Evolutionary conservation across 2,888 invertebrate genomes (phyloP), one percentile per base, ranked within the genome.

Genomic region (Ypsolopha scabrella): DNA sequence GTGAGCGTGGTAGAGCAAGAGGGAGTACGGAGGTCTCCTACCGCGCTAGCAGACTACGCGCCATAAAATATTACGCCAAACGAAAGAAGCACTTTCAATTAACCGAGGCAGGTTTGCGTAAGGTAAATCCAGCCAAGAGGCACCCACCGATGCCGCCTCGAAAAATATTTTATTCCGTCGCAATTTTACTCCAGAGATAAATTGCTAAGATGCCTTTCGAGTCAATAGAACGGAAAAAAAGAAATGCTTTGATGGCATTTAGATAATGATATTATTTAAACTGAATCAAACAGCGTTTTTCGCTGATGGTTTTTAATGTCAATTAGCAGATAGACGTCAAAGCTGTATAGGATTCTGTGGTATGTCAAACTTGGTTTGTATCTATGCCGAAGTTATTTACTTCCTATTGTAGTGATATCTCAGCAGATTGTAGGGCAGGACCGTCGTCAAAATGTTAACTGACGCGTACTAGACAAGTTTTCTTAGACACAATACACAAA

Each of bases 21-120:
- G 66, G 24, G 24, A 37, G 37, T 9, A 37, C 6, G 47, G 9
- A 67, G 68, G 66, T 62, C 63, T 65, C 63, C 67, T 65, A 61
- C 62, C 62, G 65, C 67, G 60, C 56, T 35, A n/a, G 35, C 64
- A 62, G 68, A 68, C 68, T 67, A 67, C 64, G 67, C 63, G 69
- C 74, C 69, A 70, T 80, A 80, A 82, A 83, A 80, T 82, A 83
- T 80, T 78, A 78, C 74, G 69, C 72, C 71, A 70, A 80, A 80
- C 71, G 80, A 80, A 80, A 81, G 77, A 78, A 80, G 79, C 77
- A 76, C 77, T 82, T 82, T 82, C 77, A 81, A 82, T 85, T 83
- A 85, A 80, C 73, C 63, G 70, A 76, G 74, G 70, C 74, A 78
- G 76, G 75, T 80, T 80, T 75, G 74, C 75, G 74, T 77, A 76